Evolutionary conservation across 2,888 invertebrate genomes (phyloP), one percentile per base, ranked within the genome.

Genomic region (Gymnosoma rotundatum): DNA sequence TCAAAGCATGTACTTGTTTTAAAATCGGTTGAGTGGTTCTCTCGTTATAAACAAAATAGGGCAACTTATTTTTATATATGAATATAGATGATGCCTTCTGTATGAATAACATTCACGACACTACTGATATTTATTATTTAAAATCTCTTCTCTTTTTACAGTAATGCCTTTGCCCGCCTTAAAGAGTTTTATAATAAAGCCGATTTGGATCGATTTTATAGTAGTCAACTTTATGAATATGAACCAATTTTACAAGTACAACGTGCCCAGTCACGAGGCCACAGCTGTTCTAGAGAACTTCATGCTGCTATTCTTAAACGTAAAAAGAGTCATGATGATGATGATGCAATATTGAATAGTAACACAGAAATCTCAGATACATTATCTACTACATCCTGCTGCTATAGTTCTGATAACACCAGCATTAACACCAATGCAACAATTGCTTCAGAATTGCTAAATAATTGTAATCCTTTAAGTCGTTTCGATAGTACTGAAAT

Each of bases 231-330:
- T 54, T 89, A 90, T 64, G 90, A 90, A 78, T 90, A 90, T 81
- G 90, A 90, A 80, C 90, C 90, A n/a, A 90, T 90, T 45, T 74
- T 90, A 64, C 89, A 90, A 85, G 90, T 90, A n/a, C 90, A 90
- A 78, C 88, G 89, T 60, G 88, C 89, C 2, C 89, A 89, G 67
- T 87, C 89, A 38, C 85, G 89, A 12, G 90, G 90, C 7, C 89
- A 89, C 45, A 90, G 90, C 80, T 90, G 90, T 73, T 89, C 90
- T 18, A 86, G 90, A 54, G 88, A 89, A 80, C 78, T 89, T n/a
- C 86, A 88, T 73, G 87, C 89, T 48, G 87, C 88, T 21, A 86
- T 88, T 78, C 84, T 89, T 36, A 90, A 90, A 63, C 89, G 90
- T 21, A 90, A 90, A 72, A 88, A 89, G 83, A 58, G 83, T 7